phyloP scores from a whole-genome alignment of 2,797 vertebrate species.

The Trachurus trachurus region DNA sequence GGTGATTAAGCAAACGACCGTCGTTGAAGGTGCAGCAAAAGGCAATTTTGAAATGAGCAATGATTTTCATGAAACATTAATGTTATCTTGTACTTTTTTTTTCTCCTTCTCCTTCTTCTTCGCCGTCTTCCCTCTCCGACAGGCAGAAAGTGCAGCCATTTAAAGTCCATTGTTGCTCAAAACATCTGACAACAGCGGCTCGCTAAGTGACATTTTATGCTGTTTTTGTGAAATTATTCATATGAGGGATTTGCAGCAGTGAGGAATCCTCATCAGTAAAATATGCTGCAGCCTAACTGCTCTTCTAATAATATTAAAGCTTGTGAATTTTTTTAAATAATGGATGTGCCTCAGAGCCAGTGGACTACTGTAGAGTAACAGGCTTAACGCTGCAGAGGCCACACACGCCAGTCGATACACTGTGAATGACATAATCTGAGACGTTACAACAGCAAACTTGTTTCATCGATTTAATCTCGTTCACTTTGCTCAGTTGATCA shows the following conservation, averaged over 20 bases:
- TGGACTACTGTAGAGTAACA: constrained; percentile 64
- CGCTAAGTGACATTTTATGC: constrained; percentile 71
- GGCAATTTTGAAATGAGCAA: constrained; percentile 76
- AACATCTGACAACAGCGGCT: constrained; percentile 60
- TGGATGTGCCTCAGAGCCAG: constrained; percentile 61
- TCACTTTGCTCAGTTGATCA: constrained; percentile 30
- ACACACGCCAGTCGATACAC: constrained; percentile 34
- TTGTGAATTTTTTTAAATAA: constrained; percentile 60
- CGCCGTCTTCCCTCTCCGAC: neutral
- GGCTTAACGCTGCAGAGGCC: constrained; percentile 54
- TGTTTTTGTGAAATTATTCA: constrained; percentile 74
- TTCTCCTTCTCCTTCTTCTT: neutral
- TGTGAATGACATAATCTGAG: constrained; percentile 17
- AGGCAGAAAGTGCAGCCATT: constrained; percentile 69
- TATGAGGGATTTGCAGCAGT: constrained; percentile 53
- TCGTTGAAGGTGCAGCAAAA: constrained; percentile 68
- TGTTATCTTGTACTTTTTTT: constrained; percentile 46
- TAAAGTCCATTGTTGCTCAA: constrained; percentile 77
- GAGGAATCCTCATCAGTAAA: constrained; percentile 69
- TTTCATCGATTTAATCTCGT: constrained; percentile 30
- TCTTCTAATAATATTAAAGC: constrained; percentile 66
- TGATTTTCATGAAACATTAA: constrained; percentile 80
- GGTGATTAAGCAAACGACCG: constrained; percentile 71
- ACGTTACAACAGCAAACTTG: constrained; percentile 28
- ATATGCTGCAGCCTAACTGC: constrained; percentile 47